phyloP scores from a whole-genome alignment of 35 echinoderm and acorn worm species.

The Amphiura filiformis region DNA sequence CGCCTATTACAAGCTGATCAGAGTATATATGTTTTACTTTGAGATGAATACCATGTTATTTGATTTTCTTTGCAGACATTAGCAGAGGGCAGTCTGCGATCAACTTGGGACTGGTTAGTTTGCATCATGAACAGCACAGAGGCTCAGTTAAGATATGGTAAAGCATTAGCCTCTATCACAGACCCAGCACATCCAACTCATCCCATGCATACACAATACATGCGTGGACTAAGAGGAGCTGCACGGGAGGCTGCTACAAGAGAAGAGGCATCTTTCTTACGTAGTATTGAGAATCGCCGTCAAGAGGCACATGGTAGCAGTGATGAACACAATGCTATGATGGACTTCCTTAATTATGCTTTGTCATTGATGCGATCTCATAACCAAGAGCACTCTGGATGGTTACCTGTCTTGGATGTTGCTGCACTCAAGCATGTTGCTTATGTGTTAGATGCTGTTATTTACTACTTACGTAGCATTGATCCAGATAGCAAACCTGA shows the following conservation, averaged over 20 bases:
- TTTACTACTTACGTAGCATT: constrained; percentile 87
- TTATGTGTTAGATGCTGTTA: constrained; percentile 78
- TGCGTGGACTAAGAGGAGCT: constrained; percentile 67
- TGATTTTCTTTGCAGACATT: constrained; percentile 58
- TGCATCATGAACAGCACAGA: constrained; percentile 97
- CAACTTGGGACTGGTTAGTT: constrained; percentile 88
- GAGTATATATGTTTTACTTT: too few relatives aligned
- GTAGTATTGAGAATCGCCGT: constrained; percentile 80
- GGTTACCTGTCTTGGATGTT: constrained; percentile 78
- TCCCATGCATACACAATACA: constrained; percentile 73
- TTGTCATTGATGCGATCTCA: constrained; percentile 94
- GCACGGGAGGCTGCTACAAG: constrained; percentile 71
- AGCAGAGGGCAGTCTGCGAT: constrained; percentile 63
- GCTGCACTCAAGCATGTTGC: constrained; percentile 89
- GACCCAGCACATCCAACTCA: constrained; percentile 92
- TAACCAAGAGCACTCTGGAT: constrained; percentile 83
- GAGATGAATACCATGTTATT: too few relatives aligned
- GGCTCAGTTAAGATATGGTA: constrained; percentile 88
- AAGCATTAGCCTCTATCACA: constrained; percentile 73
- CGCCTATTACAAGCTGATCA: too few relatives aligned
- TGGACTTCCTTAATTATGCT: constrained; percentile 90
- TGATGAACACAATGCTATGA: constrained; percentile 76
- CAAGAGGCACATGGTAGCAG: constrained; percentile 47
- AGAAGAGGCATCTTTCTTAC: constrained; percentile 75
- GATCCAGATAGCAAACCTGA: constrained; percentile 56